Conservation (phyloP, 2,113 vertebrate genomes). For the Eublepharis macularius region DNA sequence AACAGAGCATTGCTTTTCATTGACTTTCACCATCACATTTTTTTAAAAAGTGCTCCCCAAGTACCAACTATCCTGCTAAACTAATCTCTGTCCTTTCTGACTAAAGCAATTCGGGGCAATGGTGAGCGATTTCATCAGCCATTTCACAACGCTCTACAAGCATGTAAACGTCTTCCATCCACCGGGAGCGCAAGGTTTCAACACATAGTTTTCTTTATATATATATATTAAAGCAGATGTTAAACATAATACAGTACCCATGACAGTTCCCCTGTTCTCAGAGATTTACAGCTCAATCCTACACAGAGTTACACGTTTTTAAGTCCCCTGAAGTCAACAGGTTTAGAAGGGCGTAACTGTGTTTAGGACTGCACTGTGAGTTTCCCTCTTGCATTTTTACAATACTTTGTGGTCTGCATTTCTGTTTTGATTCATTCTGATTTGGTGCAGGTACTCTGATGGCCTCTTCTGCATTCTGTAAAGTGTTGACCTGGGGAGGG, state of each 20-base stretch:
- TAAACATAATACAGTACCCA: background rate
- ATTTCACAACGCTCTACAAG: background rate
- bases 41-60: background rate
- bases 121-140: background rate
- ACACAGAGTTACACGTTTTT: too few relatives aligned
- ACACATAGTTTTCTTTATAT: background rate
- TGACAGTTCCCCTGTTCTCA: background rate
- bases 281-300: background rate
- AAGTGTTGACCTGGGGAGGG: too few relatives aligned
- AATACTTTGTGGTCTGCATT: background rate
- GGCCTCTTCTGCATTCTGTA: background rate
- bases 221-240: background rate
- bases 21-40: background rate
- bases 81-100: constrained; percentile 6
- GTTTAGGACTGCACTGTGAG: too few relatives aligned
- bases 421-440: background rate
- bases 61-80: background rate
- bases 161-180: constrained; percentile 19
- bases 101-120: constrained; percentile 31
- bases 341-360: too few relatives aligned
- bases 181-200: background rate
- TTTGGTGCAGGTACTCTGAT: background rate
- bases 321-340: too few relatives aligned
- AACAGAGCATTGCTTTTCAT: background rate
- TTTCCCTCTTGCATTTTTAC: background rate